Base-by-base conservation (phyloP, 2,888 invertebrate species). In the Drosophila mimica region DNA sequence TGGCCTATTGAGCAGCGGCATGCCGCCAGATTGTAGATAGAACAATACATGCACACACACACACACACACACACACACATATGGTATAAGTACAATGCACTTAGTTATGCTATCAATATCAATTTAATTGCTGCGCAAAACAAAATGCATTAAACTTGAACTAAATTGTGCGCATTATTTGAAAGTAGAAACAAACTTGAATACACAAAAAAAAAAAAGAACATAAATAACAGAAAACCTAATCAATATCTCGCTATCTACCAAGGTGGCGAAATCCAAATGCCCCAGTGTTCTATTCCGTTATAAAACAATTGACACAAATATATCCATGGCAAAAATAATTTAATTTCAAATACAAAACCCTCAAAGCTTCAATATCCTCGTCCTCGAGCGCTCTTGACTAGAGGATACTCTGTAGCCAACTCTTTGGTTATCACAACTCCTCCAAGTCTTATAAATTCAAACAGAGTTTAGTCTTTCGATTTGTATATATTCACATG, bases 91-190 rank as follows among this genome's bases (percentile, higher is more conserved):
- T 61, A 56, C 54, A 48, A 11, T 69, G 43, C 49, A 43, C 28
- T 43, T 36, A 48, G 34, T 38, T 63, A 40, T 58, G 51, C 34
- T 46, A 74, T 63, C 68, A 69, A 69, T 60, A 69, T 43, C 61
- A 69, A 57, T 67, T 58, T 36, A 48, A 72, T 74, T 78, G 58
- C 81, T 78, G 78, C 84, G 88, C 78, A 88, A 88, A 84, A 83
- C 53, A 78, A 70, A 59, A 65, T 78, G 69, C 76, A 83, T 76
- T 81, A 76, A 88, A 86, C 89, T 88, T 83, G 89, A 83, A 81
- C 89, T 79, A 78, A 81, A 78, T 83, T 58, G 62, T 51, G 63
- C 77, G 72, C 54, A 48, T 75, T 78, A 66, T 59, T 73, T 54
- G 31, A 68, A 68, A 49, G 56, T 34, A 13, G 38, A 56, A 34